Base-by-base conservation (phyloP, 2,888 invertebrate genomes). In the Laothoe populi region DNA sequence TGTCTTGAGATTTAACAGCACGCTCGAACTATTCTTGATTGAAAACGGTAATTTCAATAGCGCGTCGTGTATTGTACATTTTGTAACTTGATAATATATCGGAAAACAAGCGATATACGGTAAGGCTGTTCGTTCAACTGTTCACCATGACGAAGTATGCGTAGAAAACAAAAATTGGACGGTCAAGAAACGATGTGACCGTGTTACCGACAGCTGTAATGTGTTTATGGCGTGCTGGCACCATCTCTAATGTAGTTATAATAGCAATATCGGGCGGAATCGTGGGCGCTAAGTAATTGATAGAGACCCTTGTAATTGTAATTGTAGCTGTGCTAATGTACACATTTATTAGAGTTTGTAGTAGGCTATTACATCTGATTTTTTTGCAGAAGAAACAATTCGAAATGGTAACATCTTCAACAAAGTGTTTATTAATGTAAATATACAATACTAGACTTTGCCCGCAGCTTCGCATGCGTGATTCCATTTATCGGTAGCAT, bases 231-330 rank as follows among this genome's bases (percentile, higher is more conserved):
- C 92, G 91, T 92, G 92, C 84, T 78, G 75, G 73, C 78, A 77
- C 83, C 83, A 82, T 83, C 84, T 86, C 88, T 91, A 90, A 92
- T 90, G 90, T 78, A 75, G 78, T 90, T 92, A 90, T 92, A 92
- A 92, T 92, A 79, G 84, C 81, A 78, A 80, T 87, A 86, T 85
- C 83, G 81, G 82, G 77, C 78, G 79, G 79, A 76, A 82, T 81
- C 81, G 81, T 82, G 78, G 83, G 86, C 83, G 84, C 83, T 86
- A 88, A 90, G 84, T 90, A 90, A 91, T 91, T 90, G 88, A 91
- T 92, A 88, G 83, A 84, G 79, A 82, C 81, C 82, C 81, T 81
- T 75, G 75, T 79, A 80, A 82, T 84, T 81, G 81, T 81, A 78
- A 82, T 78, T 79, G 77, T 84, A 86, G 78, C 74, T 67, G 73